Evolutionary conservation across 37 sponge, comb jelly and placozoan species (phyloP).

Genomic region (Chondrilla cf. caribensis): DNA sequence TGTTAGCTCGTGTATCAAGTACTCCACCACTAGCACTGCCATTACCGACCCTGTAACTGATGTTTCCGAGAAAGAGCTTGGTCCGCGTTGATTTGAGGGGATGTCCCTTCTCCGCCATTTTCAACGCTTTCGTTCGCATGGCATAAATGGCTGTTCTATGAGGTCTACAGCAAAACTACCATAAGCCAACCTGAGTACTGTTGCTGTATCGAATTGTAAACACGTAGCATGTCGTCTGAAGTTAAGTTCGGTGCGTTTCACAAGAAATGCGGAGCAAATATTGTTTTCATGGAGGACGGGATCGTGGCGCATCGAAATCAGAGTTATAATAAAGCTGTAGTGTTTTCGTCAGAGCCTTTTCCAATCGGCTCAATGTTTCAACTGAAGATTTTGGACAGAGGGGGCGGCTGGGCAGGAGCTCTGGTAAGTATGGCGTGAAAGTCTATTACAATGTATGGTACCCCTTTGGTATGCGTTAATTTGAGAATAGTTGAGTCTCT

Average conservation of each 20-base stretch:
- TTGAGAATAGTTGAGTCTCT: too few species aligned
- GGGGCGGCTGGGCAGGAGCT: slow-evolving; percentile 90
- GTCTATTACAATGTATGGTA: too few species aligned
- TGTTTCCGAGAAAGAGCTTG: slow-evolving; percentile 61
- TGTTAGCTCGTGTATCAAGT: not conserved
- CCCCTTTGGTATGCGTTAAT: too few species aligned
- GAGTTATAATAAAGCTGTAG: slow-evolving; percentile 88
- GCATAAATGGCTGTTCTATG: slow-evolving; percentile 7
- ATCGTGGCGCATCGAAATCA: slow-evolving; percentile 76
- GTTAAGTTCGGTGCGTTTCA: slow-evolving; percentile 54
- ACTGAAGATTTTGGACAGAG: slow-evolving; percentile 75
- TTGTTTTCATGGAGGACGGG: slow-evolving; percentile 61
- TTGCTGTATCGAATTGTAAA: too few species aligned
- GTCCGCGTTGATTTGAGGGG: not conserved
- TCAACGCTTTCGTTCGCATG: not conserved
- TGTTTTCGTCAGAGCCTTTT: slow-evolving; percentile 75
- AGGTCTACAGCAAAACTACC: not conserved
- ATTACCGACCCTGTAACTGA: slow-evolving; percentile 54
- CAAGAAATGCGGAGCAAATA: slow-evolving; percentile 67
- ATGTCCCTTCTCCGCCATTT: slow-evolving; percentile 8
- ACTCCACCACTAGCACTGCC: not conserved
- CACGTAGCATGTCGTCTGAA: not conserved
- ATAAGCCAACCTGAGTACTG: not conserved
- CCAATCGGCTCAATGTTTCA: slow-evolving; percentile 59
- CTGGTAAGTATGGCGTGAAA: slow-evolving; percentile 66